Base-by-base conservation (phyloP, 1,140 invertebrate species). In the Schmidtea mediterranea region DNA sequence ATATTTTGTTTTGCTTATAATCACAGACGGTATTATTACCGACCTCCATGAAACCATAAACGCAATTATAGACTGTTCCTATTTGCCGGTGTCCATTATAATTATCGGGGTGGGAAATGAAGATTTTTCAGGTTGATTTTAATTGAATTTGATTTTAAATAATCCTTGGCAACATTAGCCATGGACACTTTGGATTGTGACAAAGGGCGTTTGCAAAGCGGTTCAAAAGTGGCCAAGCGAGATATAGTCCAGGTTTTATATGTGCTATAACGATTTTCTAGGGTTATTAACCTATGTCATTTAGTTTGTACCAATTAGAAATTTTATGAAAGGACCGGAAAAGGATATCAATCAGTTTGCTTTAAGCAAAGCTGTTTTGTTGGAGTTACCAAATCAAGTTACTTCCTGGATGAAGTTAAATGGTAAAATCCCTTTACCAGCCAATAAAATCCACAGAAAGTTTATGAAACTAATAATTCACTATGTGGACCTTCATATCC, bases 11-110 rank as follows among this genome's bases (percentile, higher is more conserved):
- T 58, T 77, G 2, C 61, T 77, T 1, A 72, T 77, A 46, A 62
- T 77, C 5, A 77, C 75, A 2, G 75, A 77, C 62, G 75, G 75
- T 22, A 69, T 74, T 21, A 73, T 77, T 23, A 74, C 71, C 12
- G 75, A 77, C 55, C 73, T 77, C 69, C 65, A 66, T 12, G 61
- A 72, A 26, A 76, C 75, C 0, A 72, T 69, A 54, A 58, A 71
- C 50, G 73, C 70, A 43, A 69, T 72, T 36, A 61, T 71, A 12
- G 53, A 63, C 37, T 72, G 72, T 6, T 72, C 73, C 1, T 52
- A 53, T 15, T 58, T 73, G 6, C 73, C 73, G 0, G 63, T 74
- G 60, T 74, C 72, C 1, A 68, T 74, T 24, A 74, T 75, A 49
- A 74, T 75, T 49, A 65, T 74, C n/a, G 73, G 73, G 16, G 71